Base-by-base conservation (phyloP, 2,888 invertebrate genomes). In the Heteromurus nitidus region DNA sequence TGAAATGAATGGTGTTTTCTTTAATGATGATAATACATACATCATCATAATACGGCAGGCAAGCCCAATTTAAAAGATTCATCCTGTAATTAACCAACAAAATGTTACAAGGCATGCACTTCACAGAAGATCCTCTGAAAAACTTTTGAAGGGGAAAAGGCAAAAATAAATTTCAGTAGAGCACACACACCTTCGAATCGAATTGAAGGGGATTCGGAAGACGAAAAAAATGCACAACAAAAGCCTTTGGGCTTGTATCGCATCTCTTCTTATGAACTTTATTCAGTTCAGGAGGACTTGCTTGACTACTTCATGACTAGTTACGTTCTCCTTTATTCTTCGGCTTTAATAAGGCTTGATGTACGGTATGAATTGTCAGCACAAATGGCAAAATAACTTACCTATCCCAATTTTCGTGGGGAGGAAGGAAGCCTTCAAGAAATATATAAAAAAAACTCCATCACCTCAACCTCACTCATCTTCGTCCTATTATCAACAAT, bases 331-430 rank as follows among this genome's bases (percentile, higher is more conserved):
- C 58, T 67, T 76, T 76, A 68, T 68, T 67, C 28, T 1, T 53
- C 11, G 7, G 13, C 47, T 16, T n/a, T 76, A 76, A 76, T 76
- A 76, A 76, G 60, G 58, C 31, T 60, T 68, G 68, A 76, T 76
- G 65, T 70, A 70, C 30, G 70, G 44, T 62, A 20, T 53, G 26
- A 58, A 72, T 62, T 79, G 79, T 79, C 79, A 79, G 69, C 47
- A n/a, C 7, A 47, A 47, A 70, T 79, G 70, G 79, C 79, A 47
- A 47, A 47, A 72, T 77, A 68, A 77, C 77, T 77, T 69, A 77
- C 77, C 77, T 77, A 62, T 69, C 77, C 62, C n/a, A 22, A 77
- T 68, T 62, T 62, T 64, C 53, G n/a, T n/a, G n/a, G n/a, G n/a
- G n/a, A n/a, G n/a, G n/a, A n/a, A n/a, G n/a, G n/a, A n/a, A n/a